Conservation (phyloP, 2,113 vertebrate genomes). For the Chaetorhynchus papuensis region DNA sequence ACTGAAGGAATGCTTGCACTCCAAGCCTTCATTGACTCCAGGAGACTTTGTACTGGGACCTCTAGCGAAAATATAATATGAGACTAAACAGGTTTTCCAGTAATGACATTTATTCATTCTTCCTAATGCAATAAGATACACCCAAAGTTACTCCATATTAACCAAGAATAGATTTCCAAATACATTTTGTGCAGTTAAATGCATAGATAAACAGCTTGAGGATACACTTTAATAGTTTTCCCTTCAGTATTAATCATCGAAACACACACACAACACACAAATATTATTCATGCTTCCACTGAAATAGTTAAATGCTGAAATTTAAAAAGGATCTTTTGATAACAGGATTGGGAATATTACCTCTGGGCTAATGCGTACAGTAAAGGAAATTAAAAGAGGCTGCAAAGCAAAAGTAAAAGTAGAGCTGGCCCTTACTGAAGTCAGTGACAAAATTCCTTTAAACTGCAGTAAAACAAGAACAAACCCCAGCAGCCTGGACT, state of each 20-base stretch:
- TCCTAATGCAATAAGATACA: background rate
- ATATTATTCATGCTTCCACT: background rate
- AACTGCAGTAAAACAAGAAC: background rate
- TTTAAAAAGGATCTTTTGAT: background rate
- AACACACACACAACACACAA: background rate
- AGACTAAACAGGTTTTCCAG: slow-evolving; percentile 44
- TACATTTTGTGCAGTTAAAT: background rate
- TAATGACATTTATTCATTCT: background rate
- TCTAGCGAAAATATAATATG: background rate
- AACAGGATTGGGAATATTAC: background rate
- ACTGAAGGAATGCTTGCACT: slow-evolving; percentile 25
- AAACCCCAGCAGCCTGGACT: background rate
- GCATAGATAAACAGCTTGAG: background rate
- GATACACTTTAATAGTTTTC: background rate
- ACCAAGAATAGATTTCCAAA: background rate
- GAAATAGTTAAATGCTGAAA: background rate
- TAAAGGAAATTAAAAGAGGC: slow-evolving; percentile 34
- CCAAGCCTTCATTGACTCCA: background rate
- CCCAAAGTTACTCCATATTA: background rate
- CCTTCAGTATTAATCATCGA: background rate
- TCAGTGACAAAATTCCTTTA: slow-evolving; percentile 8
- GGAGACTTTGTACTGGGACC: background rate
- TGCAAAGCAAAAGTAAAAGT: slow-evolving; percentile 45
- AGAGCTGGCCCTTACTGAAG: background rate
- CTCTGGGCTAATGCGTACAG: background rate